phyloP scores from a whole-genome alignment of 1,140 invertebrate species.

The Lepidurus apus region DNA sequence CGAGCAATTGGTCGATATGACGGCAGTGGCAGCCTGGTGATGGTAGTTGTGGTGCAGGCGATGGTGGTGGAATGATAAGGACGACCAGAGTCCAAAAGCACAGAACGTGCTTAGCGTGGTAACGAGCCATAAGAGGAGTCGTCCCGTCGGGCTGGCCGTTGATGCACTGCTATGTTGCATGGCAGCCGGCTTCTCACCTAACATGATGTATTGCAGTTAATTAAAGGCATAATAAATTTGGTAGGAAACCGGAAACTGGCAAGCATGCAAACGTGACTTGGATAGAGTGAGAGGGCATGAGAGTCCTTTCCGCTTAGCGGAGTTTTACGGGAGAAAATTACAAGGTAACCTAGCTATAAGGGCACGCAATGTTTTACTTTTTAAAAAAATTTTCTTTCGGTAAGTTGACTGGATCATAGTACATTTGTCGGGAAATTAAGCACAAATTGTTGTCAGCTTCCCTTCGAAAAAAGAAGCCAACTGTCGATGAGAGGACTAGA shows the following conservation, averaged over 20 bases:
- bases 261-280: not conserved
- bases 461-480: too few relatives aligned
- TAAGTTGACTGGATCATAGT: not conserved
- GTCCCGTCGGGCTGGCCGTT: not conserved
- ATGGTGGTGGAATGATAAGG: constrained; percentile 21
- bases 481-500: too few relatives aligned
- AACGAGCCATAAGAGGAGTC: constrained; percentile 7
- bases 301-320: not conserved
- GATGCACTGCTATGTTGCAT: constrained; percentile 48
- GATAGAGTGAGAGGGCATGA: not conserved
- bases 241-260: not conserved
- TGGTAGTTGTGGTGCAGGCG: constrained; percentile 17
- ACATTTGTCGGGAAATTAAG: not conserved
- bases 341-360: not conserved
- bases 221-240: constrained; percentile 8
- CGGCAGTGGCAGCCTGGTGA: constrained; percentile 5
- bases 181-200: constrained; percentile 50
- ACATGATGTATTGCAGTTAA: constrained; percentile 11
- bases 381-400: too few relatives aligned
- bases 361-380: too few relatives aligned
- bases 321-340: not conserved
- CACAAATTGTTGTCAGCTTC: not conserved
- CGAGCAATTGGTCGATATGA: constrained; percentile 18
- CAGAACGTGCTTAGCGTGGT: constrained; percentile 17
- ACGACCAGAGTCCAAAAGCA: not conserved